A percentile compares a stretch with the other conserved stretches of the same genome.
Conservation (phyloP, 1,140 invertebrate species). For the Homarus americanus region DNA sequence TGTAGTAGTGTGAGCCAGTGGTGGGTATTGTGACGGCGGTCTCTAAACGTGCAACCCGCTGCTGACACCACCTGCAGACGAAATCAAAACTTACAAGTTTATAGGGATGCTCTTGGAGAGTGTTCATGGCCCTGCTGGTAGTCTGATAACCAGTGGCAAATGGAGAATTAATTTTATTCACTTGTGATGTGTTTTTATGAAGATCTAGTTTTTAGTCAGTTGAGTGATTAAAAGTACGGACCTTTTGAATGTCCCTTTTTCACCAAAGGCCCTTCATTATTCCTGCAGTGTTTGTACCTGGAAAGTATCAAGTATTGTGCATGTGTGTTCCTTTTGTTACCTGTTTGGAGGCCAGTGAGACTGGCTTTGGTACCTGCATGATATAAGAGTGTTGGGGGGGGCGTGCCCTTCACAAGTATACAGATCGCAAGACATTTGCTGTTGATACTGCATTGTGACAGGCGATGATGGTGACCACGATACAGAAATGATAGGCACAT, state of each 20-base stretch:
- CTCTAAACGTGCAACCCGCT: conserved; percentile 59
- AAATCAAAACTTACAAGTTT: conserved; percentile 69
- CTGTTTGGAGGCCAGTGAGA: conserved; percentile 71
- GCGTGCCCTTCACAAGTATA: conserved; percentile 53
- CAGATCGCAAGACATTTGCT: conserved; percentile 56
- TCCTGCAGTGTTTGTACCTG: conserved; percentile 73
- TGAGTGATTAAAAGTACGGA: conserved; percentile 70
- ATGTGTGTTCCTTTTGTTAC: conserved; percentile 72
- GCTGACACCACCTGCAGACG: conserved; percentile 63
- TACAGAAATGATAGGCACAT: conserved; percentile 69
- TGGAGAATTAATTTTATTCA: conserved; percentile 71
- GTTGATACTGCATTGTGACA: conserved; percentile 70
- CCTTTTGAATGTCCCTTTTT: conserved; percentile 70
- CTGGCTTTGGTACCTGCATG: conserved; percentile 73
- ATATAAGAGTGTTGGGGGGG: conserved; percentile 62
- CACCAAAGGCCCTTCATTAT: conserved; percentile 72
- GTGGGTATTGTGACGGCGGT: conserved; percentile 59
- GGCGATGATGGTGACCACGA: conserved; percentile 65
- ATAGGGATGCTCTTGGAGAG: conserved; percentile 62
- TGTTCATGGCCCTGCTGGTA: conserved; percentile 66
- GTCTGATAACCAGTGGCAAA: conserved; percentile 63
- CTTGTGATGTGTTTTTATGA: conserved; percentile 70
- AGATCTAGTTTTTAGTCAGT: conserved; percentile 72
- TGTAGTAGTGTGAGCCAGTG: conserved; percentile 59
- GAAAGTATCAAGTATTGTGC: conserved; percentile 72